phyloP scores from a whole-genome alignment of 2,113 vertebrate species.

The Osmerus eperlanus region DNA sequence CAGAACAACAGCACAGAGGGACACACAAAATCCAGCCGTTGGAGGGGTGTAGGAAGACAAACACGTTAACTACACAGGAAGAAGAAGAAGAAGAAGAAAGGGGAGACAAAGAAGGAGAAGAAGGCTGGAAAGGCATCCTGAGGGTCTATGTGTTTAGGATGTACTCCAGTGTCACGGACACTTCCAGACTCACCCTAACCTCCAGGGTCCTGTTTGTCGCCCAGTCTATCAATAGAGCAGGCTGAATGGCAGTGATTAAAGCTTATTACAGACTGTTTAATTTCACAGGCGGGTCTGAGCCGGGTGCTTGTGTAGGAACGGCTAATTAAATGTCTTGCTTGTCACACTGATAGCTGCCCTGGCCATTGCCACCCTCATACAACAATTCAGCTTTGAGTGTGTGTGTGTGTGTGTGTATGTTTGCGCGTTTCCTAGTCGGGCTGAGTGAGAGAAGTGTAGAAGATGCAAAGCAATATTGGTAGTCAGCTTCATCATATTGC shows the following conservation, averaged over 20 bases:
- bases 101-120: too few species aligned
- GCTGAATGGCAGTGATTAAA: conserved; percentile 36
- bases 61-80: too few species aligned
- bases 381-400: conserved; percentile 40
- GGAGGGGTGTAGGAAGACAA: too few species aligned
- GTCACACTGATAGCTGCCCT: conserved; percentile 46
- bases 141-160: too few species aligned
- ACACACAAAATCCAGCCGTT: too few species aligned
- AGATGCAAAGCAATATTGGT: too few species aligned
- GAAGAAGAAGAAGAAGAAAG: too few species aligned
- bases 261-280: conserved; percentile 46
- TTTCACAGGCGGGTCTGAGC: conserved; percentile 43
- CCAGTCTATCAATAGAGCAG: background rate
- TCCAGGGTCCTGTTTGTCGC: background rate
- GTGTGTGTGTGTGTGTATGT: conserved; percentile 10
- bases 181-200: too few species aligned
- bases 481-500: too few species aligned
- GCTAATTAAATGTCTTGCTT: conserved; percentile 64
- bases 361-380: conserved; percentile 44
- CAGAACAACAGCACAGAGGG: too few species aligned
- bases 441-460: conserved; percentile 3
- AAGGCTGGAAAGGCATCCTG: too few species aligned
- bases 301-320: conserved; percentile 36
- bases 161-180: too few species aligned
- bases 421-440: conserved; percentile 15